phyloP scores from a whole-genome alignment of 2,797 vertebrate species.

The Pseudochirops corinnae region DNA sequence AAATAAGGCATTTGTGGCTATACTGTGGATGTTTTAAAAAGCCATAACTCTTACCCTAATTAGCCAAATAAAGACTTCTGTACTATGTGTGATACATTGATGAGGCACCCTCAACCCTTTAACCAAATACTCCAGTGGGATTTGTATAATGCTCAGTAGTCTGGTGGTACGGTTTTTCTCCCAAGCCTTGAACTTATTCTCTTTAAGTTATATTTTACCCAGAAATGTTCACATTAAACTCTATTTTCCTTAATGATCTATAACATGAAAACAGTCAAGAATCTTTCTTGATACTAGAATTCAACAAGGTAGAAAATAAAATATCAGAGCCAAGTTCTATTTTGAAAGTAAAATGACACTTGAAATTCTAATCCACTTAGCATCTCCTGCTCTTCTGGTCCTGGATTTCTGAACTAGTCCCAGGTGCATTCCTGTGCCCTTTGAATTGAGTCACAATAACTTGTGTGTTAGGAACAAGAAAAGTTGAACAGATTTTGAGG shows the following conservation, averaged over 20 bases:
- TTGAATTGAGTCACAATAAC: background rate
- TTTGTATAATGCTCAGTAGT: background rate
- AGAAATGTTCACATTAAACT: background rate
- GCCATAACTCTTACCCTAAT: background rate
- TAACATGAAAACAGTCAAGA: background rate
- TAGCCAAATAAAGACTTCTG: constrained; percentile 11
- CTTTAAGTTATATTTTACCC: constrained; percentile 19
- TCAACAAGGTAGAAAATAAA: constrained; percentile 3
- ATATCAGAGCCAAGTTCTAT: background rate
- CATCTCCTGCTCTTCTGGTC: background rate
- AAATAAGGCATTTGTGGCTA: background rate
- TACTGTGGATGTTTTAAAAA: background rate
- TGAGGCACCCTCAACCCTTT: background rate
- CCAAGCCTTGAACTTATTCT: constrained; percentile 35
- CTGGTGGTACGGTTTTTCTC: background rate
- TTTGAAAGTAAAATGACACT: constrained; percentile 40
- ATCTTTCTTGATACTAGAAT: constrained; percentile 29
- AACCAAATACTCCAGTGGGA: background rate
- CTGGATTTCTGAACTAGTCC: background rate
- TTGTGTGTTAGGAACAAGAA: constrained; percentile 29
- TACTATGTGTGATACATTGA: background rate
- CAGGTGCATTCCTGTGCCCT: background rate
- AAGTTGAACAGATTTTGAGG: constrained; percentile 32
- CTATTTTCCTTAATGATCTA: background rate
- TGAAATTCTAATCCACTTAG: constrained; percentile 17